These are phyloP conservation scores for Prolemur simus DNA, from an alignment of 2,113 vertebrate species.

Conservation along the genomic window DNA sequence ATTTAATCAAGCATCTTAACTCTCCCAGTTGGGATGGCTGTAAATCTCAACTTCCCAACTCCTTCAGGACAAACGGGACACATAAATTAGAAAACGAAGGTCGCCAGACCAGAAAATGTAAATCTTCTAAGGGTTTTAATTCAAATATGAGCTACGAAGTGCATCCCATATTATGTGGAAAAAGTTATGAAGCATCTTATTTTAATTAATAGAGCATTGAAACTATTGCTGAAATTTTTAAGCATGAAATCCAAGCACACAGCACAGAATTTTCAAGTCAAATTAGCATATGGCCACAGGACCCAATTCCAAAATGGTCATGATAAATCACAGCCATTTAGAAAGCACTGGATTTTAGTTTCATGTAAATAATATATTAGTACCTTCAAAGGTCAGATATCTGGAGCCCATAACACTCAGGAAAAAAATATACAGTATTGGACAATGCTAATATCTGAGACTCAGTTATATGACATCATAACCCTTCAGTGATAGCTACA, in stretches of 20 bases:
- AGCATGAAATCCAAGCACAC: constrained; percentile 41
- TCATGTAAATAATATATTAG: constrained; percentile 80
- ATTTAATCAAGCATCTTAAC: constrained; percentile 62
- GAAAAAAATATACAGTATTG: background rate
- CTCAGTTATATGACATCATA: constrained; percentile 4
- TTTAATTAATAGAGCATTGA: constrained; percentile 75
- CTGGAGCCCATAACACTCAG: constrained; percentile 37
- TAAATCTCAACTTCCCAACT: constrained; percentile 64
- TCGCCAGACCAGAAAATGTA: constrained; percentile 67
- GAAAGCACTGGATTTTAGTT: constrained; percentile 64
- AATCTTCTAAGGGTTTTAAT: constrained; percentile 57
- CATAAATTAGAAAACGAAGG: constrained; percentile 61
- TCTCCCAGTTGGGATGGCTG: constrained; percentile 42
- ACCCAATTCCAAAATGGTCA: constrained; percentile 58
- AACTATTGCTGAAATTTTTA: constrained; percentile 65
- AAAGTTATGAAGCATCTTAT: constrained; percentile 61
- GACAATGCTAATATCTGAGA: background rate
- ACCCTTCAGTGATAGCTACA: background rate
- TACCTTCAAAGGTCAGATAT: constrained; percentile 72
- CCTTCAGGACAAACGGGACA: constrained; percentile 46
- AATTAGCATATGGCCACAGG: constrained; percentile 34
- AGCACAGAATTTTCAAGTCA: constrained; percentile 50
- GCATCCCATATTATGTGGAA: constrained; percentile 26
- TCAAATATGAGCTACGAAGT: constrained; percentile 39
- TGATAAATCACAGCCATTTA: constrained; percentile 73